These are phyloP conservation scores for Eupithecia abbreviata DNA, from an alignment of 2,888 invertebrate genomes.

Conservation along the genomic window DNA sequence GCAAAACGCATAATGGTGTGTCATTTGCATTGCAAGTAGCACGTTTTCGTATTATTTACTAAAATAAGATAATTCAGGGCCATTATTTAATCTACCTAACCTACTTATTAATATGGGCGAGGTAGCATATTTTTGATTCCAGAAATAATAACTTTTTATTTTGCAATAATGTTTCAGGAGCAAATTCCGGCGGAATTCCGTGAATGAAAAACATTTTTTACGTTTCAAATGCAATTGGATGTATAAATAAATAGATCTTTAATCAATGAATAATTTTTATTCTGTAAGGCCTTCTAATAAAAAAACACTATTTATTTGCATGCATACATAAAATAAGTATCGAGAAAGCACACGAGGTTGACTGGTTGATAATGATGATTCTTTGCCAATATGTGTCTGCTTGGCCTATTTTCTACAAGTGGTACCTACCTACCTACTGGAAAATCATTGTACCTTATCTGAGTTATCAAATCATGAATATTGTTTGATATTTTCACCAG, in stretches of 20 bases:
- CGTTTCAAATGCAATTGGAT: not conserved
- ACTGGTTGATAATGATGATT: slow-evolving; percentile 22
- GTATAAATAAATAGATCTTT: not conserved
- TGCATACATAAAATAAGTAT: slow-evolving; percentile 21
- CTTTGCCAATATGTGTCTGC: too few species aligned
- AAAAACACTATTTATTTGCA: too few species aligned
- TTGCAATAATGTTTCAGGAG: not conserved
- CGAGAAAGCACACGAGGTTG: slow-evolving; percentile 48
- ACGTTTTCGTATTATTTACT: slow-evolving; percentile 7
- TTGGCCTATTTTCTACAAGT: too few species aligned
- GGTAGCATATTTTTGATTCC: too few species aligned
- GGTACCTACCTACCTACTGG: too few species aligned
- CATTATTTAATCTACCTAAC: slow-evolving; percentile 2
- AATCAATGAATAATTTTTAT: too few species aligned
- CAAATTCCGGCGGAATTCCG: not conserved
- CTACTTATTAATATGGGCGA: slow-evolving; percentile 7
- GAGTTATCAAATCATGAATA: too few species aligned
- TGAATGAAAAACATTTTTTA: not conserved
- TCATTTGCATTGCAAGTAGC: slow-evolving; percentile 16
- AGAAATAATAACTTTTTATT: too few species aligned
- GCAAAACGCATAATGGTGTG: slow-evolving; percentile 19
- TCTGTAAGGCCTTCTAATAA: too few species aligned
- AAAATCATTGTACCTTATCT: too few species aligned
- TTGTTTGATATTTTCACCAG: too few species aligned
- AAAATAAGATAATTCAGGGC: slow-evolving; percentile 16